Percentiles rank a stretch among this genome's conserved stretches.
Conservation (phyloP, 2,797 vertebrate genomes). For the Fistularia commersonii region DNA sequence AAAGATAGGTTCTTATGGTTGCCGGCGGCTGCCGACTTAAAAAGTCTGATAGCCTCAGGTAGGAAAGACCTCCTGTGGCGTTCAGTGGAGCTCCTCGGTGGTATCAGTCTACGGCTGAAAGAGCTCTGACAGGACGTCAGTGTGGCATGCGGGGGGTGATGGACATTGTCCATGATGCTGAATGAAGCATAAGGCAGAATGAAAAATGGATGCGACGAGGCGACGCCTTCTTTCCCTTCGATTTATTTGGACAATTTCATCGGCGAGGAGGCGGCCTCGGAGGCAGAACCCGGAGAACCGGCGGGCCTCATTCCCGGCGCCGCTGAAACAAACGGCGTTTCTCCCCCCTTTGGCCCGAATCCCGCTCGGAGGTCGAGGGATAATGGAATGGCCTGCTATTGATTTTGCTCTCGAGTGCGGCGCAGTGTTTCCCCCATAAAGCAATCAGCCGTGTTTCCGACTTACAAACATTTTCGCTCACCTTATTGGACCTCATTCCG, state of each 20-base stretch:
- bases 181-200: neutral
- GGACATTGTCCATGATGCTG: no score
- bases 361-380: constrained; percentile 22
- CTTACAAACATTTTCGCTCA: constrained; percentile 48
- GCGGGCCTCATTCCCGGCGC: constrained; percentile 6
- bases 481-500: constrained; percentile 88
- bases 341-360: constrained; percentile 26
- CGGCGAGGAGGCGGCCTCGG: constrained; percentile 24
- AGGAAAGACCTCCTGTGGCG: no score
- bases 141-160: no score
- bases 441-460: constrained; percentile 39
- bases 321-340: constrained; percentile 25
- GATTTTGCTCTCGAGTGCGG: constrained; percentile 47
- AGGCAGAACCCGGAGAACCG: neutral
- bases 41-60: no score
- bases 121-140: no score
- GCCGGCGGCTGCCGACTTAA: no score
- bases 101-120: no score
- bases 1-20: no score
- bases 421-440: constrained; percentile 40
- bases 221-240: constrained; percentile 8
- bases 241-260: constrained; percentile 19
- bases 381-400: constrained; percentile 55
- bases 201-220: constrained; percentile 8
- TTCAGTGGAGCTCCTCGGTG: no score